A percentile compares a stretch with the other conserved stretches of the same genome.
Evolutionary conservation across 2,797 vertebrate species (phyloP).

Genomic region (Eulemur mongoz): DNA sequence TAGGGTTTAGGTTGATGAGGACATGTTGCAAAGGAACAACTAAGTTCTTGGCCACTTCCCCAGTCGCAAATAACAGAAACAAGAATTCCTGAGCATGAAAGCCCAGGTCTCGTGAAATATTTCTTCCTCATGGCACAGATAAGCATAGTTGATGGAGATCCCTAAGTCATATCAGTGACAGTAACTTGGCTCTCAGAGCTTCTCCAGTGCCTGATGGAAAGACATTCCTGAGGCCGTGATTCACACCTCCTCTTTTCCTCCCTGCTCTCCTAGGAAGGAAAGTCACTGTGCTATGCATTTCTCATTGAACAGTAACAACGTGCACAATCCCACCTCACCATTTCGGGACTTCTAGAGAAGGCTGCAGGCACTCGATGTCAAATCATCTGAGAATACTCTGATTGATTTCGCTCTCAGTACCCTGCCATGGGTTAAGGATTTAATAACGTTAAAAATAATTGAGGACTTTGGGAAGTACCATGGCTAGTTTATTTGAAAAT

Average conservation of each 20-base stretch:
- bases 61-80: background rate
- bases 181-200: constrained; percentile 47
- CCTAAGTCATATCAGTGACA: constrained; percentile 35
- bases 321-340: background rate
- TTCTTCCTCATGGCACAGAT: constrained; percentile 36
- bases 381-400: constrained; percentile 75
- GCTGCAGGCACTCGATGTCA: constrained; percentile 64
- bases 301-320: constrained; percentile 20
- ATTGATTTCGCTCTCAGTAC: constrained; percentile 80
- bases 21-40: constrained; percentile 11
- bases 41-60: constrained; percentile 41
- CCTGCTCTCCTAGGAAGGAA: constrained; percentile 42
- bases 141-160: constrained; percentile 46
- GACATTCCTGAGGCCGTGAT: constrained; percentile 41
- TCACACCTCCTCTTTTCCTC: background rate
- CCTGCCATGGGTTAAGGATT: constrained; percentile 72
- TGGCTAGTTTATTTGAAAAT: constrained; percentile 78
- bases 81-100: constrained; percentile 49
- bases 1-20: background rate
- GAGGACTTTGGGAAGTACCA: constrained; percentile 77
- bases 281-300: constrained; percentile 40
- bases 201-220: constrained; percentile 45
- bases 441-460: constrained; percentile 83
- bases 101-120: constrained; percentile 37
- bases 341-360: constrained; percentile 68